Percentiles rank a stretch among this genome's conserved stretches.
phyloP scores from a whole-genome alignment of 2,113 vertebrate species.

The Garra rufa region DNA sequence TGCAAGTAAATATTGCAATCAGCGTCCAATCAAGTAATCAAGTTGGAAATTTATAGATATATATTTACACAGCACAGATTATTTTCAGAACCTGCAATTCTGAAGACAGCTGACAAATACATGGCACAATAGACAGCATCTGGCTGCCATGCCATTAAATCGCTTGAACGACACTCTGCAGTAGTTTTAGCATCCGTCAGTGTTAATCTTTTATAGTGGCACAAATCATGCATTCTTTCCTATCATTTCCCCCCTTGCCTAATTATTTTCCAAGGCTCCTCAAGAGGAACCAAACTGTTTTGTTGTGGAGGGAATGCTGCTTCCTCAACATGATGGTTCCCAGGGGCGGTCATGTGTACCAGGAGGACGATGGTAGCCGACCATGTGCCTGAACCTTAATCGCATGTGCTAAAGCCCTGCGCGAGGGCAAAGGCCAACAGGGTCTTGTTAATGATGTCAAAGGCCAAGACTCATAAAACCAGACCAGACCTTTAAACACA shows the following conservation, averaged over 20 bases:
- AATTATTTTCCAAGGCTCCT: neutral
- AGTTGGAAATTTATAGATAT: neutral
- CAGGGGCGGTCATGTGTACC: conserved; percentile 15
- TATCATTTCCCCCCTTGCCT: conserved; percentile 5
- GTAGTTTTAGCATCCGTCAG: conserved; percentile 5
- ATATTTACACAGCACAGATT: neutral
- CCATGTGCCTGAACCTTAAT: conserved; percentile 31
- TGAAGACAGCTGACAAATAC: neutral
- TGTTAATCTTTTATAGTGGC: conserved; percentile 15
- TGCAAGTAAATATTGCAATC: conserved; percentile 14
- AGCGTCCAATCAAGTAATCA: conserved; percentile 25
- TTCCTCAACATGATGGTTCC: conserved; percentile 42
- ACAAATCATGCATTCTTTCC: conserved; percentile 3
- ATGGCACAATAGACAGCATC: neutral
- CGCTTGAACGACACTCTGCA: neutral
- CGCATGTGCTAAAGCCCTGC: conserved; percentile 36
- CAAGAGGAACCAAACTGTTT: conserved; percentile 16
- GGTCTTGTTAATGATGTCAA: conserved; percentile 57
- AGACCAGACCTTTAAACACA: conserved; percentile 42
- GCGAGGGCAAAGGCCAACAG: conserved; percentile 28
- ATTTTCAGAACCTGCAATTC: neutral
- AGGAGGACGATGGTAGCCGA: conserved; percentile 30
- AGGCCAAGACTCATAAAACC: conserved; percentile 50
- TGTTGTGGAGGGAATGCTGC: conserved; percentile 9
- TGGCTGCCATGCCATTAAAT: neutral